Base-by-base conservation (phyloP, 2,888 invertebrate species). In the Dorcus hopei region DNA sequence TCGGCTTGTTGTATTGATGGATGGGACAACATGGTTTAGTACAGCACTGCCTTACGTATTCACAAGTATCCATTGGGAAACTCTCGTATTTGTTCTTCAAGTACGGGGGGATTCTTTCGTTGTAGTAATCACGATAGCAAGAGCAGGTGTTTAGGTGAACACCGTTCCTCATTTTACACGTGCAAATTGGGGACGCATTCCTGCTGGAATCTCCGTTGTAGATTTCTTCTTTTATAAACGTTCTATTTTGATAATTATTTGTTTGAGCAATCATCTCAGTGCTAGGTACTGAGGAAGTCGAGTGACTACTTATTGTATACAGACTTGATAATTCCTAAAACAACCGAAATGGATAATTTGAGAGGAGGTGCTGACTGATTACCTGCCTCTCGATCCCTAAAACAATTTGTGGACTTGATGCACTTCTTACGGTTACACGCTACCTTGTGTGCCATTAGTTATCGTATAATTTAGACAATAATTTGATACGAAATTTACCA, bases 281-380 rank as follows among this genome's bases (percentile, higher is more conserved):
- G 26, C 57, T 57, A 23, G 47, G 57, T 14, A 52, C 40, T 2
- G 57, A 57, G 9, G 50, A 40, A 5, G 52, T 26, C 1, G 57
- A 57, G 2, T 39, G 40, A 14, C 57, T 57, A 38, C 57, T 57
- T 48, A 57, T 57, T 19, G 57, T 57, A 9, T 57, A 57, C n/a
- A 57, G 38, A 47, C 57, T 57, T 11, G 57, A 57, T 23, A 51
- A 57, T 40, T 57, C 57, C 57, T 57, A 40, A 47, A 51, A 51
- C 50, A 55, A n/a, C 8, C 9, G 26, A 8, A 9, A 38, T 19
- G 19, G 19, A 7, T 38, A 14, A 7, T 48, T 38, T 38, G 8
- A 1, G 11, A n/a, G 9, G n/a, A 6, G 11, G 14, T 33, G 9
- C 9, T 16, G 19, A 9, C 33, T 16, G 4, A 3, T 3, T 16